phyloP scores from a whole-genome alignment of 2,113 vertebrate genomes.

The Poicephalus meyeri region DNA sequence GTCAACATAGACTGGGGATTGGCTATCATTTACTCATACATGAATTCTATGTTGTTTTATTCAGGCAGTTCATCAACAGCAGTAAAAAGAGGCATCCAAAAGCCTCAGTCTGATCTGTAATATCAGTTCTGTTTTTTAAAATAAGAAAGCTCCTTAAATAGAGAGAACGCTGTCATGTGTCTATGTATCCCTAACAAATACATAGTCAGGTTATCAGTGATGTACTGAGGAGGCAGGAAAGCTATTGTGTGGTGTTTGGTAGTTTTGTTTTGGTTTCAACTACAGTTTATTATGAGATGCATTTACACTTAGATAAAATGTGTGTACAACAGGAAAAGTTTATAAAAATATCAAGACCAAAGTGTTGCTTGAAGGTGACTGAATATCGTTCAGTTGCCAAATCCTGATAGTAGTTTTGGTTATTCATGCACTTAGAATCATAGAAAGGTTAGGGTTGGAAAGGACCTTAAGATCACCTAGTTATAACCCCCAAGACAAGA shows the following conservation, averaged over 20 bases:
- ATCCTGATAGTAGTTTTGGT: not conserved
- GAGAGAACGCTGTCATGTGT: not conserved
- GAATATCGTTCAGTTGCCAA: not conserved
- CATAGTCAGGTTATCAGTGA: not conserved
- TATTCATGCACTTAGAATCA: not conserved
- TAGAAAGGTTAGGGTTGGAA: not conserved
- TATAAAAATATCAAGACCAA: not conserved
- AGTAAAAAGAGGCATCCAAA: not conserved
- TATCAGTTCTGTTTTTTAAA: not conserved
- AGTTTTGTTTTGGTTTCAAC: not conserved
- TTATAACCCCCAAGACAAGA: not conserved
- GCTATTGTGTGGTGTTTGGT: not conserved
- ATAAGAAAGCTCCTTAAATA: not conserved
- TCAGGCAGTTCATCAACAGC: not conserved
- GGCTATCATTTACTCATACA: not conserved
- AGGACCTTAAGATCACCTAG: not conserved
- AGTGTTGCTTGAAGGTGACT: not conserved
- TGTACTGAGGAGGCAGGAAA: not conserved
- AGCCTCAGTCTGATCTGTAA: not conserved
- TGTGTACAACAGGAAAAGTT: not conserved
- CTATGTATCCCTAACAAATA: fast-evolving
- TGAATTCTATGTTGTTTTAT: not conserved
- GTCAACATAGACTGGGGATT: not conserved
- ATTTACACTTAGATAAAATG: not conserved
- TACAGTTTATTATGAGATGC: not conserved